Evolutionary conservation across 2,797 vertebrate species (phyloP), one percentile per base, ranked within the genome.

Genomic region (Loriculus beryllinus): DNA sequence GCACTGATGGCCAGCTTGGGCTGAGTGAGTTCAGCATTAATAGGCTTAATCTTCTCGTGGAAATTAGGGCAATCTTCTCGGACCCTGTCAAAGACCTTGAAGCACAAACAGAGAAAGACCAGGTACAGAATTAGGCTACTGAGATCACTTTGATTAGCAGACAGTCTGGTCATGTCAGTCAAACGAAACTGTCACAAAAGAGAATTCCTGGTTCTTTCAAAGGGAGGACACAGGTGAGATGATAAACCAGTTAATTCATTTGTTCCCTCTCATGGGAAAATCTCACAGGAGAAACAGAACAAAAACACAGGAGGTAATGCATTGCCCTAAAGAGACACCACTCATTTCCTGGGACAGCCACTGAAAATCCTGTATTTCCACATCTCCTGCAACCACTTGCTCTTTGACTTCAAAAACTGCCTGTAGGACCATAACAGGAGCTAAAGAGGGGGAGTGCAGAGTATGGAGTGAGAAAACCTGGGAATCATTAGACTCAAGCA

Each of bases 71-170:
- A 97, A 85, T 98, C 98, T 97, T 99, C 98, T 85, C 98, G 98
- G 78, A 99, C 98, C 17, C 98, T 98, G 95, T 99, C 99, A 92
- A 99, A 99, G 60, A 99, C 98, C 99, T 99, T 96, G 91, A 93
- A 94, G 96, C 33, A 92, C 42, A 96, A 95, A 95, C 45, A 95
- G 89, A 94, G 47, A 96, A 56, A 85, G 56, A 88, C 88, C 86
- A 88, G 31, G 29, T 43, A 91, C 86, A 83, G 49, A 91, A 84
- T 85, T 86, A 96, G 86, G 74, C 69, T 83, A 37, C 82, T 26
- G 72, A 88, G 76, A 93, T 90, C 15, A 10, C 62, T 94, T 81
- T 62, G 78, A 93, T 92, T 91, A 81, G 79, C 15, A 85, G 84
- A 45, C 70, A 72, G 76, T 83, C 71, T 75, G 69, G 93, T 71